Conservation (phyloP, 2,888 invertebrate species). For the Leucophenga maculata region DNA sequence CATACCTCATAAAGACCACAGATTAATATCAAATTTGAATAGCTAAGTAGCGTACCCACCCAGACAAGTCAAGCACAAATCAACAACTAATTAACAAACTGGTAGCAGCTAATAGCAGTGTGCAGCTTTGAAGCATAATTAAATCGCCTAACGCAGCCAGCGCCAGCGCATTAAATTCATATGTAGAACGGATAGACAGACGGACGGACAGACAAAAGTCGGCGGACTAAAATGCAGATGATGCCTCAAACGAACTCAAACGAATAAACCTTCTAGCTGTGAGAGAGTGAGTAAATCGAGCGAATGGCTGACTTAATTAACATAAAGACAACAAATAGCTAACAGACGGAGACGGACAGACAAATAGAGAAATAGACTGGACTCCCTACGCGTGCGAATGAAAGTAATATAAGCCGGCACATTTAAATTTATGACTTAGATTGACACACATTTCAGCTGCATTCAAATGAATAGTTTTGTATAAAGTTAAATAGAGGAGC, state of each 20-base stretch:
- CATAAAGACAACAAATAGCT: conserved; percentile 45
- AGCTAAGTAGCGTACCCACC: conserved; percentile 15
- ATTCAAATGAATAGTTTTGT: neutral
- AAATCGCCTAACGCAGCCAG: conserved; percentile 35
- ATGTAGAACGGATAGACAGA: neutral
- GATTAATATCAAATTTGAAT: conserved; percentile 39
- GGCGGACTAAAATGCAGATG: conserved; percentile 38
- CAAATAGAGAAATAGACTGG: too few species aligned
- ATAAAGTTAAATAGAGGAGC: conserved; percentile 18
- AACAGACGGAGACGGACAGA: conserved; percentile 20
- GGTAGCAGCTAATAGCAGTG: conserved; percentile 29
- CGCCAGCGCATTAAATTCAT: conserved; percentile 43
- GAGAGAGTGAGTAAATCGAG: neutral
- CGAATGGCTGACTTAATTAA: conserved; percentile 46
- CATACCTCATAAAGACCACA: too few species aligned
- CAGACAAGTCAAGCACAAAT: conserved; percentile 46
- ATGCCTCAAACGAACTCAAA: conserved; percentile 13
- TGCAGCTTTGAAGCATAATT: conserved; percentile 42
- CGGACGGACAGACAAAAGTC: neutral
- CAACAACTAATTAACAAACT: conserved; percentile 52
- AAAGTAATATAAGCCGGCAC: conserved; percentile 16
- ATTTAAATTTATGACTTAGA: conserved; percentile 41
- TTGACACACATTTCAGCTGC: conserved; percentile 55
- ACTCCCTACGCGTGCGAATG: neutral
- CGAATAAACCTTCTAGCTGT: neutral